Evolutionary conservation across 1,140 invertebrate species (phyloP), one percentile per base, ranked within the genome.

Genomic region (Listronotus bonariensis): DNA sequence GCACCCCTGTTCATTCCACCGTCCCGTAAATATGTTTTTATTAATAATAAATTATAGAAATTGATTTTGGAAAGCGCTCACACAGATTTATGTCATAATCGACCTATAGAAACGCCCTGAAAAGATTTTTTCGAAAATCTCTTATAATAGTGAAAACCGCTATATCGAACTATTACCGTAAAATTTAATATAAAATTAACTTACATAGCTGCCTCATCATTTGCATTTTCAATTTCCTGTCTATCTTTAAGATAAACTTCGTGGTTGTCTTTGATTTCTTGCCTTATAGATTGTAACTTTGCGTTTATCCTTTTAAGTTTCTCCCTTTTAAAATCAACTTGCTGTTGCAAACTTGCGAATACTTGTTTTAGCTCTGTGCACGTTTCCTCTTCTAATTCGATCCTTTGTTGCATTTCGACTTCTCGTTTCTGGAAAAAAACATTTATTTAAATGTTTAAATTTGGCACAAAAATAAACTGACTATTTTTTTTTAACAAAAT

Each of bases 311-410:
- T 90, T 70, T 91, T 91, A 26, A 92, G 80, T 82, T 95, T 93
- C 72, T 90, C 91, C n/a, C 92, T 92, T 79, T 96, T 97, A 18
- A 90, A 84, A 77, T 97, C 95, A 2, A 96, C 92, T 80, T 96
- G 93, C 78, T 96, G 92, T 76, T 96, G 92, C 17, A 97, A 79
- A 55, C 88, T 93, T 10, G 89, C 84, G 75, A 92, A 96, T 0
- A 92, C 94, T 76, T 92, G 90, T 41, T 89, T 86, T 34, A 96
- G 87, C 76, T 92, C 92, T 55, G 88, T 82, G 3, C 93, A 92
- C 6, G 89, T 92, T 74, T 97, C 91, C 76, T 98, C 93, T 77
- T 95, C 89, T 68, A 89, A 79, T 73, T 96, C 92, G 46, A 97
- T 82, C 74, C 90, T 87, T 78, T 95, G 91, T 72, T 92, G 86